These are phyloP conservation scores for Marronus borbonicus DNA, from an alignment of 2,888 invertebrate genomes.

Conservation along the genomic window DNA sequence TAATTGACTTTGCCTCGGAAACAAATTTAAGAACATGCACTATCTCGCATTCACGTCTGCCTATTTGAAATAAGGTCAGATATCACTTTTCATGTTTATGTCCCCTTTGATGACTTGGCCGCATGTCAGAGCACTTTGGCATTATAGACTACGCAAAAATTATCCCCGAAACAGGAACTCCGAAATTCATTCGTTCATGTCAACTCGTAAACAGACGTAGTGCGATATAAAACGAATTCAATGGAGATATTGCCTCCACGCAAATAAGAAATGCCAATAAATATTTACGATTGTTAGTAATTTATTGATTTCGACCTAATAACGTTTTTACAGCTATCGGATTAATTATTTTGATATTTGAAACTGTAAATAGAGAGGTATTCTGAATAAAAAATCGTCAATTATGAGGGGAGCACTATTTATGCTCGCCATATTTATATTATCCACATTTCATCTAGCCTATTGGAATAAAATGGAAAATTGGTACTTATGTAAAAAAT, in stretches of 20 bases:
- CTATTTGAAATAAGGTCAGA: conserved; percentile 29
- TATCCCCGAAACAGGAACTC: conserved; percentile 27
- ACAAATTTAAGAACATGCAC: conserved; percentile 46
- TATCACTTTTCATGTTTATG: conserved; percentile 15
- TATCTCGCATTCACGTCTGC: conserved; percentile 12
- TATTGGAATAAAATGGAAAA: too few species aligned
- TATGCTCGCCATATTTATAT: too few species aligned
- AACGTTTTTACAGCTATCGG: conserved; percentile 12
- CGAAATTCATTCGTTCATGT: conserved; percentile 41
- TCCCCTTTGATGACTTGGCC: conserved; percentile 18
- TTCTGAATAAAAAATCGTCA: background rate
- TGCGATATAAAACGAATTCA: conserved; percentile 7
- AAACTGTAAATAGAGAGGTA: background rate
- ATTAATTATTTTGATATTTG: conserved; percentile 23
- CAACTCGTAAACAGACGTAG: conserved; percentile 27
- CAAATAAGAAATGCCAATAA: conserved; percentile 33
- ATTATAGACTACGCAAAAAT: conserved; percentile 29
- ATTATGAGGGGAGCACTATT: too few species aligned
- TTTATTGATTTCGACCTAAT: conserved; percentile 36
- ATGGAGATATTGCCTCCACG: conserved; percentile 16
- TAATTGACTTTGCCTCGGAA: conserved; percentile 48
- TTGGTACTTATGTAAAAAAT: too few species aligned
- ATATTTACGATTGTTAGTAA: conserved; percentile 32
- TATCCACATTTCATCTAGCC: too few species aligned
- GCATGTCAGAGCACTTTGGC: conserved; percentile 28